Percentiles rank a stretch among this genome's conserved stretches.
Conservation (phyloP, 2,888 invertebrate species). For the Tachystola acroxantha region DNA sequence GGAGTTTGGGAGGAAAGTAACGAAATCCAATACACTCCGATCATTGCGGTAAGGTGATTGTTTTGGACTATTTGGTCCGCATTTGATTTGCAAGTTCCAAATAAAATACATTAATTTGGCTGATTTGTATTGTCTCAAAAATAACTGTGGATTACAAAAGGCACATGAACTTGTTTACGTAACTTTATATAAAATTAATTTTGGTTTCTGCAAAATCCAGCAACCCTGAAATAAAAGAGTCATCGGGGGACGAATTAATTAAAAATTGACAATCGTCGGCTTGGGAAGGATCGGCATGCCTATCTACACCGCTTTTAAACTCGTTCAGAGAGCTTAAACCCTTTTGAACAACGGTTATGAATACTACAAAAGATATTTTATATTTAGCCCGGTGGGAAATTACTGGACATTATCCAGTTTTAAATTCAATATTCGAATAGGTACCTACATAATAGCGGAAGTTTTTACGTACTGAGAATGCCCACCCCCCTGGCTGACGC, state of each 20-base stretch:
- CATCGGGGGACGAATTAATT: constrained; percentile 3
- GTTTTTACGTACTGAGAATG: too few relatives aligned
- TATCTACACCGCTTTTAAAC: constrained; percentile 1
- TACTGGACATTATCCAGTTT: background rate
- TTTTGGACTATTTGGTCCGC: too few relatives aligned
- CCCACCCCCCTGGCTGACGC: too few relatives aligned
- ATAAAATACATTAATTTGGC: too few relatives aligned
- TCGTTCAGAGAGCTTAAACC: background rate
- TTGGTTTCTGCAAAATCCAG: background rate
- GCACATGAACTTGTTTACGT: too few relatives aligned
- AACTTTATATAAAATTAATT: too few relatives aligned
- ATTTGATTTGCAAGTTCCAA: too few relatives aligned
- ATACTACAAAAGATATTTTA: background rate
- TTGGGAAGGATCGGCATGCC: background rate
- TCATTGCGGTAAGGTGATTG: too few relatives aligned
- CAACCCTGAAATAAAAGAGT: background rate
- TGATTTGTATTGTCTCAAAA: too few relatives aligned
- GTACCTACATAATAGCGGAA: too few relatives aligned
- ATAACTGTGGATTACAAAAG: too few relatives aligned
- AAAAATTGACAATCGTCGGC: constrained; percentile 5
- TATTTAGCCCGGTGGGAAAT: background rate
- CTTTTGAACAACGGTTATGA: constrained; percentile 4
- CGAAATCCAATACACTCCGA: too few relatives aligned
- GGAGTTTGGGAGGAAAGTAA: background rate
- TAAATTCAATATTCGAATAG: background rate